phyloP scores from a whole-genome alignment of 2,113 vertebrate species.

The Varanus salvator region DNA sequence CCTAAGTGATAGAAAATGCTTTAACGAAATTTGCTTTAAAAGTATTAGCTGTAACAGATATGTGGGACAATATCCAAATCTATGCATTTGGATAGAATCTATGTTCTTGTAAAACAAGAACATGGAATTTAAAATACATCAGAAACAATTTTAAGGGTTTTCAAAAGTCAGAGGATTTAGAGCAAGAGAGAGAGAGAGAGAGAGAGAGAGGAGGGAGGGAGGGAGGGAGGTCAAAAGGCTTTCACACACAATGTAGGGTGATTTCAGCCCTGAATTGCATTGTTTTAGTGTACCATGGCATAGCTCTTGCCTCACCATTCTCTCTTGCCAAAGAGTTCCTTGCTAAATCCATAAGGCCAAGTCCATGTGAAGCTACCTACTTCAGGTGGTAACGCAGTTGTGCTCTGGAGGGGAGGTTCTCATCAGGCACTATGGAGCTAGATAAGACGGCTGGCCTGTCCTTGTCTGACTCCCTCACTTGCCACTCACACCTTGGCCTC shows the following conservation, averaged over 20 bases:
- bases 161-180: not conserved
- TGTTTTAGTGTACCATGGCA: not conserved
- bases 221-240: not conserved
- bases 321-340: not conserved
- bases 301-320: not conserved
- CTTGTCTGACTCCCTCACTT: not conserved
- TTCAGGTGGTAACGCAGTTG: too few relatives aligned
- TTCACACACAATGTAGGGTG: not conserved
- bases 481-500: not conserved
- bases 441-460: not conserved
- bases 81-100: not conserved
- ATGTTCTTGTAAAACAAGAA: not conserved
- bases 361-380: not conserved
- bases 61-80: not conserved
- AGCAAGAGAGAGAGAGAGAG: not conserved
- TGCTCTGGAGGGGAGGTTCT: too few relatives aligned
- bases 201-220: not conserved
- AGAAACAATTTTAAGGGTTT: not conserved
- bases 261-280: not conserved
- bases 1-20: slow-evolving; percentile 70
- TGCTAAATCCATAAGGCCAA: not conserved
- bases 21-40: not conserved
- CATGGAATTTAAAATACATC: not conserved
- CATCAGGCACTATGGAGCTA: not conserved
- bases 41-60: not conserved